Base-by-base conservation (phyloP, 2,888 invertebrate species). In the Phyto melanocephala region DNA sequence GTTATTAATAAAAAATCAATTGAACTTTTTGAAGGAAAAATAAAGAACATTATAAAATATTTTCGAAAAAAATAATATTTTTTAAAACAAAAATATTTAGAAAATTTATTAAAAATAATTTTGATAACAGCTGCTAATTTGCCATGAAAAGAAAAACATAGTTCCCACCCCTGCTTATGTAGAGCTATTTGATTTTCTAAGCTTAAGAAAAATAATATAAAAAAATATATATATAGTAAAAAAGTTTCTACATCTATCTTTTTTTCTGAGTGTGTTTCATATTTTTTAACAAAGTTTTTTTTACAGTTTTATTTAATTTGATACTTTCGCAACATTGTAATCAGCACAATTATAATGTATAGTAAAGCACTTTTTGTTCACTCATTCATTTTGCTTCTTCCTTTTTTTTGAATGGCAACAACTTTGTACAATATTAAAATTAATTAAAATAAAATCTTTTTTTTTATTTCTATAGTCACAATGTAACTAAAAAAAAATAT, bases 341-440 rank as follows among this genome's bases (percentile, higher is more conserved):
- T 80, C 82, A 84, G 82, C 80, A 84, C 65, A 84, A 80, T 80
- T 80, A 58, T 75, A 60, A 52, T 67, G 70, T 74, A 58, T 72
- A 70, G 45, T 70, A 67, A 60, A 70, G 56, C 56, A 77, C 50
- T 76, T 81, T 72, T 74, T 63, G 28, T 77, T 52, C 56, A 71
- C 3, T 3, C 28, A 6, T 28, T 28, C 6, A 6, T 28, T 28
- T 28, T 28, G 28, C 28, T 63, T 52, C 5, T 52, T 52, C 50
- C 54, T 1, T 15, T 79, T 67, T 71, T 45, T 42, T 56, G 52
- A 37, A 78, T 71, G 24, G 47, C 65, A 68, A 54, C 70, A 84
- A 84, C 79, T 76, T 79, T 81, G 54, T 62, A 67, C 71, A 67
- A 56, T 60, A 81, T 71, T 54, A 56, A 81, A 80, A 71, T 80